Evolutionary conservation across 2,113 vertebrate genomes (phyloP).

Genomic region (Thalassoma bifasciatum): DNA sequence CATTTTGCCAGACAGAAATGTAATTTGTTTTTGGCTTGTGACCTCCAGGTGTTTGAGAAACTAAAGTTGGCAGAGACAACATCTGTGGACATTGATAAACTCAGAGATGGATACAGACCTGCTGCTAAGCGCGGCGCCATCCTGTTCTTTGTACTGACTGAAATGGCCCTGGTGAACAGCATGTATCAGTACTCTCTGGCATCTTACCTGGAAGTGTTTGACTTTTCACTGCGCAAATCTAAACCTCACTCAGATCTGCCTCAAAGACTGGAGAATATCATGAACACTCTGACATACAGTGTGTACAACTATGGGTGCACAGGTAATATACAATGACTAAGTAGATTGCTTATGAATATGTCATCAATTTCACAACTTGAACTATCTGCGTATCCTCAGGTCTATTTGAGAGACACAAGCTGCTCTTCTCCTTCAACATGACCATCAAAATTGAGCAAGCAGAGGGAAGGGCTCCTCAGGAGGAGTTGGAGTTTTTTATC

Average conservation of each 20-base stretch:
- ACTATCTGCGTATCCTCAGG: conserved; percentile 77
- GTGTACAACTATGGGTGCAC: conserved; percentile 96
- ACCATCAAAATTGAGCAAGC: conserved; percentile 94
- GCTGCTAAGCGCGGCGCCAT: conserved; percentile 92
- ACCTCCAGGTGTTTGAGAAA: conserved; percentile 91
- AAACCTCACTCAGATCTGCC: conserved; percentile 83
- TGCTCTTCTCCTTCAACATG: conserved; percentile 95
- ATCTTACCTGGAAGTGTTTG: conserved; percentile 93
- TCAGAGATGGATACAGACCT: conserved; percentile 94
- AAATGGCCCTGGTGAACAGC: conserved; percentile 94
- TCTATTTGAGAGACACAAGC: conserved; percentile 95
- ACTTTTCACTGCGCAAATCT: conserved; percentile 90
- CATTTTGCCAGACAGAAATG: neutral
- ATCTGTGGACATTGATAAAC: conserved; percentile 87
- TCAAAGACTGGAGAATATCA: conserved; percentile 89
- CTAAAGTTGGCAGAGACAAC: conserved; percentile 90
- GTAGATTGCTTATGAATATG: neutral
- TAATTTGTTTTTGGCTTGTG: conserved; percentile 15
- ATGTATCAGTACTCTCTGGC: conserved; percentile 98
- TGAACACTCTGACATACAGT: conserved; percentile 89
- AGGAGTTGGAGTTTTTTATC: conserved; percentile 96
- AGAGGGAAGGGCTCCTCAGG: conserved; percentile 88
- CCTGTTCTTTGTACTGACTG: conserved; percentile 94
- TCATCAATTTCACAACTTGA: conserved; percentile 1
- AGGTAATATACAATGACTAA: conserved; percentile 78